Percentiles rank a stretch among this genome's conserved stretches.
phyloP scores from a whole-genome alignment of 2,113 vertebrate species.

The Rynchops niger region DNA sequence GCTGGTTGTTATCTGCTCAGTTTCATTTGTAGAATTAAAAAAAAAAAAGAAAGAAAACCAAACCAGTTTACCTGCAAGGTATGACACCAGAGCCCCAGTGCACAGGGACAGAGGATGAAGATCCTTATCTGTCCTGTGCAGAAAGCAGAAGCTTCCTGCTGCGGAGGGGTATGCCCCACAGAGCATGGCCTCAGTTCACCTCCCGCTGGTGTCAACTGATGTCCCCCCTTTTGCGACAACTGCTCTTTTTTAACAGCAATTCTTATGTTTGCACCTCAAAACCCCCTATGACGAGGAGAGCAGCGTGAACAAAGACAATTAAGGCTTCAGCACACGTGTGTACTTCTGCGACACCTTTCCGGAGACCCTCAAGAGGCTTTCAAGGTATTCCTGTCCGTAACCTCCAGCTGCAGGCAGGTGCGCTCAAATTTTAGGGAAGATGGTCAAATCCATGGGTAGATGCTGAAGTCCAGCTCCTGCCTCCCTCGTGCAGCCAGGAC shows the following conservation, averaged over 20 bases:
- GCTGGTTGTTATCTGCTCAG: background rate
- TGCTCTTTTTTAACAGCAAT: background rate
- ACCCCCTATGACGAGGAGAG: background rate
- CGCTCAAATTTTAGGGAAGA: background rate
- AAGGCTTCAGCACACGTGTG: background rate
- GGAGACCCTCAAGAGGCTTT: background rate
- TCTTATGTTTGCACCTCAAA: background rate
- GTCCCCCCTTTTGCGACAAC: background rate
- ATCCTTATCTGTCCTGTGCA: background rate
- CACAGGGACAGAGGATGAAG: background rate
- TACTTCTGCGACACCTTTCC: background rate
- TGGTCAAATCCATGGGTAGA: background rate
- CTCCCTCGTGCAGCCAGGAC: background rate
- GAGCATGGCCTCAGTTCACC: background rate
- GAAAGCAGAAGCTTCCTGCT: background rate
- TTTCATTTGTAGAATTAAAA: background rate
- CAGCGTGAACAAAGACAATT: accelerated
- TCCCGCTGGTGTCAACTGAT: accelerated
- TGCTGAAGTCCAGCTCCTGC: background rate
- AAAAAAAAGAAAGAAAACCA: background rate
- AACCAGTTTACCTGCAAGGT: background rate
- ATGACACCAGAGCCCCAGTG: background rate
- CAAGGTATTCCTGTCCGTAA: background rate
- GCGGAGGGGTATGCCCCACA: background rate
- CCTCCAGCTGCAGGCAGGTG: background rate